phyloP scores from a whole-genome alignment of 2,888 invertebrate species.

The Trichogramma evanescens region DNA sequence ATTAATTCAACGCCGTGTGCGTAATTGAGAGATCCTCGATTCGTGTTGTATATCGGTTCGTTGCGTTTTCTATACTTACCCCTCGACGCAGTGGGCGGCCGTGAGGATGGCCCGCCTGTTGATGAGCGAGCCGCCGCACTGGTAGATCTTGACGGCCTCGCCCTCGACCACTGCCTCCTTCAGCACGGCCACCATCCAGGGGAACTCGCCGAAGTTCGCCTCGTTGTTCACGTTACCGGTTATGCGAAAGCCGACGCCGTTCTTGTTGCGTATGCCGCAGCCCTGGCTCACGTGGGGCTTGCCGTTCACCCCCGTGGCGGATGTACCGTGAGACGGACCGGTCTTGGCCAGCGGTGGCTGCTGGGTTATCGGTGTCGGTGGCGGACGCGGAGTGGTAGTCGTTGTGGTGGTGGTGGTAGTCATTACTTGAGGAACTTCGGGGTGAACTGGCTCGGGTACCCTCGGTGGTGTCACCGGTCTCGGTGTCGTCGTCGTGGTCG shows the following conservation, averaged over 20 bases:
- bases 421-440: no score
- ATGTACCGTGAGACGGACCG: no score
- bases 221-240: conserved; percentile 10
- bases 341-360: no score
- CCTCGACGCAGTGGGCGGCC: conserved; percentile 17
- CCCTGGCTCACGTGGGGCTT: conserved; percentile 4
- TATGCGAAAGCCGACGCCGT: conserved; percentile 14
- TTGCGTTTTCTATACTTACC: not conserved
- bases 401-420: no score
- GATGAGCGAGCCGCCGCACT: conserved; percentile 20
- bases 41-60: no score
- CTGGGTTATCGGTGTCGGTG: no score
- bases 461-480: not conserved
- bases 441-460: not conserved
- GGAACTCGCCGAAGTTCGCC: conserved; percentile 19
- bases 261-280: conserved; percentile 16
- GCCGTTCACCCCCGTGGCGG: no score
- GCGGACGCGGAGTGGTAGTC: no score
- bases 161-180: not conserved
- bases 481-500: not conserved
- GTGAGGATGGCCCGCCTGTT: conserved; percentile 13
- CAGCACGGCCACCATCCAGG: conserved; percentile 18
- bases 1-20: no score
- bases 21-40: no score
- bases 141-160: conserved; percentile 6